Evolutionary conservation across 2,888 invertebrate genomes (phyloP), one percentile per base, ranked within the genome.

Genomic region (Himalopsyche kuldschensis): DNA sequence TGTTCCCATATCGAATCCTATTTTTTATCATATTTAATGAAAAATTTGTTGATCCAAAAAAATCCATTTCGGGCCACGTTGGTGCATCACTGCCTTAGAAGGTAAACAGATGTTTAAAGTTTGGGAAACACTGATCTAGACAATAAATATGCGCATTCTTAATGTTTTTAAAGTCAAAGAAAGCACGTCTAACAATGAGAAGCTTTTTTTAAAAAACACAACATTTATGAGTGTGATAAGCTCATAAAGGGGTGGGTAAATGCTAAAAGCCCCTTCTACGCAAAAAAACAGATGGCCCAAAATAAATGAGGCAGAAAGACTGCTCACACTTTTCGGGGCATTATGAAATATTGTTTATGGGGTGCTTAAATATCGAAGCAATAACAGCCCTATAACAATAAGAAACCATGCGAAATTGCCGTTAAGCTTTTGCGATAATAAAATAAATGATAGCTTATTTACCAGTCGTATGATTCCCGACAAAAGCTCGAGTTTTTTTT

Each of bases 251-350:
- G 69, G 69, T 69, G 69, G 69, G 10, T 69, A 11, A 69, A 69
- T 30, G 69, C 3, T 20, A 30, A 30, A 1, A 30, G 27, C 30
- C 30, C 69, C 69, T 69, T 27, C 27, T 69, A 69, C 69, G 3
- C 8, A 30, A 5, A 69, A 82, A 80, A 80, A 82, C 82, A 82
- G 82, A 82, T 82, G 82, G 79, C 82, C 82, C 75, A 47, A 31
- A 31, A 75, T 76, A 82, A 82, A 82, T 82, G 82, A 82, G 75
- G 75, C 41, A 79, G 75, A 79, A 82, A 79, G 82, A 82, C 79
- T 82, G 69, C 76, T 82, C 79, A 75, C 82, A 82, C 82, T 79
- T 82, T 82, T 69, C 27, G 27, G 0, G 30, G 27, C 24, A 1
- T 69, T 69, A 69, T 69, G 69, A 69, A 69, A 69, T 69, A 69